Evolutionary conservation across 2,797 vertebrate species (phyloP), one percentile per base, ranked within the genome.

Genomic region (Manis pentadactyla): DNA sequence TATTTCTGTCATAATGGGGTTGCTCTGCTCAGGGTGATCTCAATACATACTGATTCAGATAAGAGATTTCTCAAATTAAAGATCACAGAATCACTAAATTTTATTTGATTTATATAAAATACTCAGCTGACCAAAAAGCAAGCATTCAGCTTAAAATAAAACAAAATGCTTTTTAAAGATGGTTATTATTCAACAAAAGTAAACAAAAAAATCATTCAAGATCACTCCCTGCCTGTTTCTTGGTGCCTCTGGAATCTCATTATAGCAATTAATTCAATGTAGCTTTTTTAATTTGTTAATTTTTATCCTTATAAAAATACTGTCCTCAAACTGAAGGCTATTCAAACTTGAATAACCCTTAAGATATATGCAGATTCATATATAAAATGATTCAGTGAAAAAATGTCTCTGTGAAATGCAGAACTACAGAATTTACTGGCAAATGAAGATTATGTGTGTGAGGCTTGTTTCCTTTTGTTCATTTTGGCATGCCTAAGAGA

Each of bases 41-140:
- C 39, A 42, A 4, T 85, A 83, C 74, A 10, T 66, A 21, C 3
- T 31, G 46, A 39, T 68, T 77, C 68, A 87, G 10, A 39, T 27
- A 75, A 94, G 64, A 66, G 29, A 92, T 64, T 63, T 90, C 14
- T 87, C 77, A 87, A n/a, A n/a, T n/a, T n/a, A n/a, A 64, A 79
- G 42, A 31, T 64, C 15, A 19, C 17, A 55, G 42, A 91, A 79
- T 82, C 27, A 73, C 17, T 96, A 5, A 0, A 66, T 53, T 94
- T 79, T 63, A 39, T 71, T 88, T 78, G 39, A 68, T 53, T 94
- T 90, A 74, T 57, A 42, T 77, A 64, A 88, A 89, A 85, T 78
- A 49, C 37, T 49, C 39, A 94, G 66, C 2, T 2, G 63, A 57
- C 29, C 34, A 61, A 49, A 87, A 92, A 64, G 9, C 23, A 86